phyloP scores from a whole-genome alignment of 2,113 vertebrate species.

The Polypterus bichir region DNA sequence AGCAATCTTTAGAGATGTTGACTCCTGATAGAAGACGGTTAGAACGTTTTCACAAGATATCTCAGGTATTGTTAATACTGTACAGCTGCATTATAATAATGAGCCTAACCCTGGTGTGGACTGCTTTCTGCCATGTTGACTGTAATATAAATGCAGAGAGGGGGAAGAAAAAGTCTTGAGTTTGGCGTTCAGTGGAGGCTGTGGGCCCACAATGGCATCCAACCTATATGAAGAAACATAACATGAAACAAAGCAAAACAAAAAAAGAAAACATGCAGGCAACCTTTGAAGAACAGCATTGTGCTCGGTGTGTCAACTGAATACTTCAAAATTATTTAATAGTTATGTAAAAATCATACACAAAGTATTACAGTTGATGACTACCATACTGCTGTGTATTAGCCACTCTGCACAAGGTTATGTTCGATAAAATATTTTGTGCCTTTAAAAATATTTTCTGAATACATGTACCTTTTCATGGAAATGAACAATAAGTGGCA shows the following conservation, averaged over 20 bases:
- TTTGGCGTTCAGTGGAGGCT: slow-evolving; percentile 38
- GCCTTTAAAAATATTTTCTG: no score
- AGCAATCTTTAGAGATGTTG: not conserved
- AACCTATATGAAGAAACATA: slow-evolving; percentile 44
- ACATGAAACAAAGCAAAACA: no score
- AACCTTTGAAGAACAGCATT: no score
- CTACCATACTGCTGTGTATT: no score
- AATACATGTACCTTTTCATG: no score
- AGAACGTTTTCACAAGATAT: not conserved
- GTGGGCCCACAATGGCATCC: slow-evolving; percentile 53
- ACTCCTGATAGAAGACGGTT: not conserved
- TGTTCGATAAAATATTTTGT: no score
- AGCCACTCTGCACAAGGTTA: no score
- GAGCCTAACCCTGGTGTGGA: slow-evolving; percentile 42
- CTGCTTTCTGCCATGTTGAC: slow-evolving; percentile 41
- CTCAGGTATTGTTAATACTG: not conserved
- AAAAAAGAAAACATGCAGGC: slow-evolving; percentile 22
- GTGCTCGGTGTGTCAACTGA: no score
- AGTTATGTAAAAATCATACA: no score
- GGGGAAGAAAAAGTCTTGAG: slow-evolving; percentile 48
- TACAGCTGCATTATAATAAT: slow-evolving; percentile 1
- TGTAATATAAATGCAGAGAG: slow-evolving; percentile 48
- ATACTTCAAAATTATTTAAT: no score
- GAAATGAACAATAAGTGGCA: no score
- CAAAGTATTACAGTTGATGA: no score